phyloP scores from a whole-genome alignment of 1,140 invertebrate species.

The Phymastichus coffea region DNA sequence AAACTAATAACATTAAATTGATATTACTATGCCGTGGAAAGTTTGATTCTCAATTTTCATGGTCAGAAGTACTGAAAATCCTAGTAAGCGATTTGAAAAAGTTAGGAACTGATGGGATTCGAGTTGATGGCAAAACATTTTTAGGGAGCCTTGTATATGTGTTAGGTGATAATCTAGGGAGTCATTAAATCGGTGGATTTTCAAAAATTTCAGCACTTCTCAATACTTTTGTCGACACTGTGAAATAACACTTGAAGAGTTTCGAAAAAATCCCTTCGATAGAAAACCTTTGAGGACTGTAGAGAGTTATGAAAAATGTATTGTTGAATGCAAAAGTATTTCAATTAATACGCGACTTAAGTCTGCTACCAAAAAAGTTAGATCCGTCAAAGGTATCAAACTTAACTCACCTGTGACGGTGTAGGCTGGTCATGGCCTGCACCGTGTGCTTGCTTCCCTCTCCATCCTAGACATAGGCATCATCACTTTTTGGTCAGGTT shows the following conservation, averaged over 20 bases:
- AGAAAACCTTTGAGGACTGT: constrained; percentile 6
- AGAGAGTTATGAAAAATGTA: constrained; percentile 8
- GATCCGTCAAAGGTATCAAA: constrained; percentile 12
- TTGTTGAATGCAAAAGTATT: not conserved
- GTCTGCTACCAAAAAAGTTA: too few relatives aligned
- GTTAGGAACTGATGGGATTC: constrained; percentile 17
- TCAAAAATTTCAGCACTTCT: constrained; percentile 12
- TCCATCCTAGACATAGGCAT: too few relatives aligned
- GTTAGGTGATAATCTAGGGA: constrained; percentile 32
- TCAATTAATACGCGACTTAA: too few relatives aligned
- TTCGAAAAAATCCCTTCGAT: constrained; percentile 12
- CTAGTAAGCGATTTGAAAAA: constrained; percentile 24
- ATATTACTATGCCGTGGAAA: constrained; percentile 11
- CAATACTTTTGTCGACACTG: constrained; percentile 25
- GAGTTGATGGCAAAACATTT: too few relatives aligned
- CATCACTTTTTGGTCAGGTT: too few relatives aligned
- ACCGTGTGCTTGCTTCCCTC: too few relatives aligned
- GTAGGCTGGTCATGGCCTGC: too few relatives aligned
- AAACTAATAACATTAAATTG: constrained; percentile 1
- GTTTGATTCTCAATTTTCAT: constrained; percentile 10
- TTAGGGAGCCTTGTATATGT: constrained; percentile 29
- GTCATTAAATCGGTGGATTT: too few relatives aligned
- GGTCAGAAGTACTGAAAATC: constrained; percentile 17
- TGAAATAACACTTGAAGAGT: constrained; percentile 12
- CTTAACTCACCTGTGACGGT: too few relatives aligned